Evolutionary conservation across 2,113 vertebrate species (phyloP), one percentile per base, ranked within the genome.

Genomic region (Zosterops lateralis): DNA sequence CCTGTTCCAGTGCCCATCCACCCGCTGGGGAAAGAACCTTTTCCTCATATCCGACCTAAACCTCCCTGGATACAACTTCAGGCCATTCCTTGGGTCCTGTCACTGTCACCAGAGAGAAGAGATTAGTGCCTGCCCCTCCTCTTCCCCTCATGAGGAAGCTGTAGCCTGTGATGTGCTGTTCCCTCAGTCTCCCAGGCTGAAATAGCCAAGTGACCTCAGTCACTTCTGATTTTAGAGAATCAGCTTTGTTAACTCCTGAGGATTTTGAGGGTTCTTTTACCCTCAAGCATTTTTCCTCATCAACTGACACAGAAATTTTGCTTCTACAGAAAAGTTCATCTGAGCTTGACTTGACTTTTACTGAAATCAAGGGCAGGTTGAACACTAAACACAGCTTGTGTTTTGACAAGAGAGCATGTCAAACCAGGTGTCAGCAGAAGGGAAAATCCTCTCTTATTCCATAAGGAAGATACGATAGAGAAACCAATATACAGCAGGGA

Each of bases 71-170:
- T 40, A 47, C 29, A 54, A 16, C 14, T 48, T 54, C 31, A 75
- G 47, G 31, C 14, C 32, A 11, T 36, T 61, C 17, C 14, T 61
- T 0, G 0, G 7, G 5, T 54, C 4, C n/a, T 62, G 31, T 22
- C 54, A 8, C 25, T 68, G 40, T 34, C 62, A 68, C 40, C 70
- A 54, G 1, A 29, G 19, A 58, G 22, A 4, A 53, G 45, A 47
- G 17, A 54, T 18, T 19, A 58, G 12, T 65, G 25, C 2, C 67
- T 14, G 67, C 5, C 21, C 8, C 26, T 51, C 8, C 32, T 31
- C 47, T 22, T 60, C 17, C 14, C 9, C 29, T 16, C 16, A 4
- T 12, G 11, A 36, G 14, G 20, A 61, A 54, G 8, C 7, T 82
- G 54, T 18, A 68, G 2, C 61, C 29, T 22, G 21, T 17, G 10